Evolutionary conservation across 2,113 vertebrate species (phyloP).

Genomic region (Xenopus borealis): DNA sequence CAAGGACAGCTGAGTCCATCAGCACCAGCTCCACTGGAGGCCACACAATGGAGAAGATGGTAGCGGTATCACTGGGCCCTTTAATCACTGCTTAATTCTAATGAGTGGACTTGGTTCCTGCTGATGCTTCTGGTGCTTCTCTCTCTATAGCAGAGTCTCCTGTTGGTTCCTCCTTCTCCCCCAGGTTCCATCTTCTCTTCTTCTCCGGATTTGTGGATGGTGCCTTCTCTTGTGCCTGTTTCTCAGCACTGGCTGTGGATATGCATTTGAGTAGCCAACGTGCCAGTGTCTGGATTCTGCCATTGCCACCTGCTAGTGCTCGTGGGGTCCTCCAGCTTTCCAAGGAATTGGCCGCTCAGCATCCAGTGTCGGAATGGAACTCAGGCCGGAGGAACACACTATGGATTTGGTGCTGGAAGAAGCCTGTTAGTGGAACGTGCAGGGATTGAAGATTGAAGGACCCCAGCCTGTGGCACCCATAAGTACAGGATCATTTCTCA

Average conservation of each 20-base stretch:
- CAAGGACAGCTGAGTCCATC: slow-evolving; percentile 40
- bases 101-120: not conserved
- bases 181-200: not conserved
- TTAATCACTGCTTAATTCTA: too few relatives aligned
- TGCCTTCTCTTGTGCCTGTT: not conserved
- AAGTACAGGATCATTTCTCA: not conserved
- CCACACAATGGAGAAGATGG: slow-evolving; percentile 23
- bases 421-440: not conserved
- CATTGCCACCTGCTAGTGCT: slow-evolving; percentile 10
- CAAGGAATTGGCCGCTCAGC: not conserved
- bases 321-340: not conserved
- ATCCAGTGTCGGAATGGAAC: not conserved
- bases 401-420: slow-evolving; percentile 8
- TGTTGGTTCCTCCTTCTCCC: not conserved
- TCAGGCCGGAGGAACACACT: not conserved
- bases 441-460: not conserved
- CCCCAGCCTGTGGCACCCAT: too few relatives aligned
- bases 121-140: not conserved
- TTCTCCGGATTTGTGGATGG: not conserved
- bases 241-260: slow-evolving; percentile 11
- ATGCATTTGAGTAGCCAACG: slow-evolving; percentile 8
- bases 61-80: too few relatives aligned
- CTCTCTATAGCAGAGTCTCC: not conserved
- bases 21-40: not conserved
- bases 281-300: not conserved